Evolutionary conservation across 2,797 vertebrate species (phyloP), one percentile per base, ranked within the genome.

Genomic region (Paedocypris micromegethes): DNA sequence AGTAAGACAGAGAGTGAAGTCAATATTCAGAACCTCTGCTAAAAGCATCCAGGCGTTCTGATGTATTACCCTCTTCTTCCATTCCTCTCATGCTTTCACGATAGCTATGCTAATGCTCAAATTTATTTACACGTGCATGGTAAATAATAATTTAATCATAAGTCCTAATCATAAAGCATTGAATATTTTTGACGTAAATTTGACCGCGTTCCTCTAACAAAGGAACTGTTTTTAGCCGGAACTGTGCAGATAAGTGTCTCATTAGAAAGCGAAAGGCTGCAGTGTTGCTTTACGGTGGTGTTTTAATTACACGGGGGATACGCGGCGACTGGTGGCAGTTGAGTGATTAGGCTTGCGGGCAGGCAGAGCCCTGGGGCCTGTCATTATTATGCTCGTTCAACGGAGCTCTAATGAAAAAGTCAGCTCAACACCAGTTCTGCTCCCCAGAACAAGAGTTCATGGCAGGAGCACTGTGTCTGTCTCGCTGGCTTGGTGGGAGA

Each of bases 221-320:
- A 83, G 89, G 92, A 90, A 91, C 92, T 90, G 91, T 92, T 92
- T 91, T 89, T 91, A 90, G 90, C 83, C 82, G 83, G 82, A 85
- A 88, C 81, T 79, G 83, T 81, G 77, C 83, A 86, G 83, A 83
- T 84, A 65, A 82, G 85, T 83, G 85, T 87, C 90, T 92, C 89
- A 89, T 91, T 91, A 90, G 79, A 72, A 76, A 76, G 83, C 83
- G 85, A 88, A 85, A 84, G 88, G 90, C 88, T 88, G 23, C 23
- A 88, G 86, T 83, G 87, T 55, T 89, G 86, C 56, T 88, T 76
- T 89, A 83, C 55, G 76, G 86, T 83, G 85, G 85, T 91, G 86
- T 83, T 86, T 91, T 91, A 92, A 92, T 92, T 92, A 92, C 85
- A 82, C 82, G 81, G 86, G 84, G 82, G 67, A n/a, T 54, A 56